These are phyloP conservation scores for Holacanthella duospinosa DNA, from an alignment of 2,888 invertebrate genomes.

Conservation along the genomic window DNA sequence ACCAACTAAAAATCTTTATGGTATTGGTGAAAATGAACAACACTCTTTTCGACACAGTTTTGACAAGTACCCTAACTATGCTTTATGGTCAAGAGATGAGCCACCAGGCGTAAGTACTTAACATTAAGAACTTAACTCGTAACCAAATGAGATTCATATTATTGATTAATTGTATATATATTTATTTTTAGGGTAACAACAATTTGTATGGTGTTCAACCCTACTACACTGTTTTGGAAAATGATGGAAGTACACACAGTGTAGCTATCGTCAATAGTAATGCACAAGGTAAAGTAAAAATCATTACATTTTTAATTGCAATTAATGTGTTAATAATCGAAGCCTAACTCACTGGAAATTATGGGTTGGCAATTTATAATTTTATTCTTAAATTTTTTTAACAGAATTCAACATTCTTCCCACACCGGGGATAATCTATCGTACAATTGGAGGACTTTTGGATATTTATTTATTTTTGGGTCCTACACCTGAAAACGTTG, in stretches of 20 bases:
- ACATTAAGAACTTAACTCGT: neutral
- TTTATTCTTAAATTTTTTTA: no score
- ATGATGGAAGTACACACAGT: conserved; percentile 58
- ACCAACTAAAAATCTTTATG: conserved; percentile 42
- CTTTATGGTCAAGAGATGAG: conserved; percentile 42
- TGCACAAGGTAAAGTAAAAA: no score
- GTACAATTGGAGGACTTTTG: conserved; percentile 68
- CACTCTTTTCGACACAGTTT: conserved; percentile 40
- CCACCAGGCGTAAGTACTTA: conserved; percentile 23
- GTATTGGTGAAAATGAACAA: conserved; percentile 44
- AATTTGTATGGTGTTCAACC: conserved; percentile 78
- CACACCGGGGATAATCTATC: conserved; percentile 66
- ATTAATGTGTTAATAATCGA: no score
- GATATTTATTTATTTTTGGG: conserved; percentile 69
- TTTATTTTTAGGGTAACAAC: no score
- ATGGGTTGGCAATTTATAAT: no score
- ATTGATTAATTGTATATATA: no score
- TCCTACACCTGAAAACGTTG: conserved; percentile 57
- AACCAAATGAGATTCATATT: conserved; percentile 6
- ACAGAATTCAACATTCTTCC: conserved; percentile 71
- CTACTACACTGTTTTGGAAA: conserved; percentile 63
- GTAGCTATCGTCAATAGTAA: conserved; percentile 73
- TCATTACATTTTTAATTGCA: no score
- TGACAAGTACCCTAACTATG: conserved; percentile 39
- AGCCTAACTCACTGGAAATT: no score